Conservation (phyloP, 2,888 invertebrate species). For the Chloroclysta siterata region DNA sequence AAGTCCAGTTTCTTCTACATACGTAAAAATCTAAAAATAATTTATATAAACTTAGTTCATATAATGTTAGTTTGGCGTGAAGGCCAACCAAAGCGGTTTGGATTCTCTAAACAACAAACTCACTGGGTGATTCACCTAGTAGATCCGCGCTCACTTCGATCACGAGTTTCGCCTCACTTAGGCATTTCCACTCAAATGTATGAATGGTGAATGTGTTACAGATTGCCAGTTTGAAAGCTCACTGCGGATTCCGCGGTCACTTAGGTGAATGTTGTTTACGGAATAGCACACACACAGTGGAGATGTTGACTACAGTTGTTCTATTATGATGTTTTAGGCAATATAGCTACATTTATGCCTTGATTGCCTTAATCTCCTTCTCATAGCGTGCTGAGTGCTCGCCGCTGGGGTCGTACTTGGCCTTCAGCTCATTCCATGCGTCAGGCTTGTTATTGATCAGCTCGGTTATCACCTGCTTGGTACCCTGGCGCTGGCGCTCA, state of each 20-base stretch:
- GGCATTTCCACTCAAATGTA: no score
- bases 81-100: neutral
- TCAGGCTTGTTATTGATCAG: conserved; percentile 60
- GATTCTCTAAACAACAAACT: no score
- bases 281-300: neutral
- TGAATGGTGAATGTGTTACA: no score
- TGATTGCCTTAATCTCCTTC: conserved; percentile 56
- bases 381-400: conserved; percentile 57
- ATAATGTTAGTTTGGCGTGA: neutral
- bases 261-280: no score
- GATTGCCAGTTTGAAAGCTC: no score
- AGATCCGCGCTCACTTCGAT: no score
- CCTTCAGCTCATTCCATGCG: conserved; percentile 57
- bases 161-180: no score
- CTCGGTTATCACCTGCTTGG: conserved; percentile 55
- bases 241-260: no score
- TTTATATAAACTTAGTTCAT: no score
- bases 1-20: neutral
- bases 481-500: conserved; percentile 52
- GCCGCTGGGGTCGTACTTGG: conserved; percentile 63
- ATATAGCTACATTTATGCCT: neutral
- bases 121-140: no score
- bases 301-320: neutral
- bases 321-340: neutral
- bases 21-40: no score